phyloP scores from a whole-genome alignment of 2,888 invertebrate genomes.

The Aleiodes testaceus region DNA sequence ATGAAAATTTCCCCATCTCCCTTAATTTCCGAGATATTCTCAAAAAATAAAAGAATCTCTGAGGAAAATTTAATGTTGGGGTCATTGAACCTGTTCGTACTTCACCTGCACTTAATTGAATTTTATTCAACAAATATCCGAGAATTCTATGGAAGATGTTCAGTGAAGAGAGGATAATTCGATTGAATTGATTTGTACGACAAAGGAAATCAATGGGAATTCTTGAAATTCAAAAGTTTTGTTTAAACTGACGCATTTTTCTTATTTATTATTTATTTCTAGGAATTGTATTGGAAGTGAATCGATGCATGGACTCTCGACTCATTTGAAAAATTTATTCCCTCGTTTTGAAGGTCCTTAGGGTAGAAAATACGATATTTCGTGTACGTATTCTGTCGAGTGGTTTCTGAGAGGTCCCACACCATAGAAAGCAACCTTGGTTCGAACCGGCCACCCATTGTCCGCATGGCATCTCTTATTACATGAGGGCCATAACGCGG shows the following conservation, averaged over 20 bases:
- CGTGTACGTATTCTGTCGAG: neutral
- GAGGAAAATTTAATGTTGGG: constrained; percentile 42
- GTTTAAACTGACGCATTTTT: too few relatives aligned
- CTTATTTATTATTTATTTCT: too few relatives aligned
- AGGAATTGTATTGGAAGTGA: too few relatives aligned
- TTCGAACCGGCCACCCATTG: constrained; percentile 69
- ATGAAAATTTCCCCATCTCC: too few relatives aligned
- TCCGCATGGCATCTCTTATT: constrained; percentile 68
- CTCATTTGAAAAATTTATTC: constrained; percentile 3
- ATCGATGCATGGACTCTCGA: neutral
- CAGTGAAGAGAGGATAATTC: too few relatives aligned
- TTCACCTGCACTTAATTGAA: too few relatives aligned
- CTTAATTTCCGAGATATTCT: too few relatives aligned
- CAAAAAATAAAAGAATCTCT: neutral
- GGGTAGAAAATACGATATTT: constrained; percentile 17
- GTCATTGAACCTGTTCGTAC: constrained; percentile 62
- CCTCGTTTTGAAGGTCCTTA: constrained; percentile 11
- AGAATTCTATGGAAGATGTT: too few relatives aligned
- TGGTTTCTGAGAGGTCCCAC: constrained; percentile 19
- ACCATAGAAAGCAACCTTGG: constrained; percentile 63
- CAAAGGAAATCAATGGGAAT: too few relatives aligned
- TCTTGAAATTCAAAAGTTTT: too few relatives aligned
- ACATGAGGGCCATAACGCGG: constrained; percentile 62
- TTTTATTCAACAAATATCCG: too few relatives aligned
- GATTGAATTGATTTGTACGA: too few relatives aligned